A percentile compares a stretch with the other conserved stretches of the same genome.
These are phyloP conservation scores for Enchytraeus crypticus DNA, from an alignment of 2,888 invertebrate species.

Conservation along the genomic window DNA sequence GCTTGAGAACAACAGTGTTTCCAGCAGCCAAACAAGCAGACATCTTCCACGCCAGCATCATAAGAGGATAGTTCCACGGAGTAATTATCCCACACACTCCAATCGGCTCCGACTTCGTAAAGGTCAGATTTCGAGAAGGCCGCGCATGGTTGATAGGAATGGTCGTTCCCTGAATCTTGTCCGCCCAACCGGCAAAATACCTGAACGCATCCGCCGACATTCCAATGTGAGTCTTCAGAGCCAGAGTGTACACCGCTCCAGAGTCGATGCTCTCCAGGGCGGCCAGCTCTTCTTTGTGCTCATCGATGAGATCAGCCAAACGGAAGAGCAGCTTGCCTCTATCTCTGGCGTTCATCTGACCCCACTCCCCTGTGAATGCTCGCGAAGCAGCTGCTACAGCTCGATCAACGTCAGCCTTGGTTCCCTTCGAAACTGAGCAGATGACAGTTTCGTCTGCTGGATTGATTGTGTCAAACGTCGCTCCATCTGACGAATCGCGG, in stretches of 20 bases:
- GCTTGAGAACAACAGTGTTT: slow-evolving; percentile 90
- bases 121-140: slow-evolving; percentile 78
- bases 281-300: slow-evolving; percentile 86
- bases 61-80: slow-evolving; percentile 95
- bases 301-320: slow-evolving; percentile 86
- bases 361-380: slow-evolving; percentile 86
- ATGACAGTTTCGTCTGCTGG: slow-evolving; percentile 69
- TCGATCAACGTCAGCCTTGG: slow-evolving; percentile 69
- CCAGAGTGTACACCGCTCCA: slow-evolving; percentile 91
- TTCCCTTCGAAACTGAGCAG: slow-evolving; percentile 59
- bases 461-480: slow-evolving; percentile 61
- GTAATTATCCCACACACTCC: slow-evolving; percentile 86
- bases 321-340: slow-evolving; percentile 74
- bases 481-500: slow-evolving; percentile 61
- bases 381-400: slow-evolving; percentile 72
- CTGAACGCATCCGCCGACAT: slow-evolving; percentile 96
- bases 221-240: slow-evolving; percentile 88
- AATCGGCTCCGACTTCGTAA: slow-evolving; percentile 81
- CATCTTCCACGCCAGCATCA: slow-evolving; percentile 99
- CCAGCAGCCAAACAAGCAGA: slow-evolving; percentile 92
- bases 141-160: slow-evolving; percentile 86
- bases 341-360: slow-evolving; percentile 84
- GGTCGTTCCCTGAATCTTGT: slow-evolving; percentile 74
- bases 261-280: slow-evolving; percentile 87
- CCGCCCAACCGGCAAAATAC: slow-evolving; percentile 93